A percentile compares a stretch with the other conserved stretches of the same genome.
phyloP scores from a whole-genome alignment of 2,888 invertebrate genomes.

The Athrips mouffetella region DNA sequence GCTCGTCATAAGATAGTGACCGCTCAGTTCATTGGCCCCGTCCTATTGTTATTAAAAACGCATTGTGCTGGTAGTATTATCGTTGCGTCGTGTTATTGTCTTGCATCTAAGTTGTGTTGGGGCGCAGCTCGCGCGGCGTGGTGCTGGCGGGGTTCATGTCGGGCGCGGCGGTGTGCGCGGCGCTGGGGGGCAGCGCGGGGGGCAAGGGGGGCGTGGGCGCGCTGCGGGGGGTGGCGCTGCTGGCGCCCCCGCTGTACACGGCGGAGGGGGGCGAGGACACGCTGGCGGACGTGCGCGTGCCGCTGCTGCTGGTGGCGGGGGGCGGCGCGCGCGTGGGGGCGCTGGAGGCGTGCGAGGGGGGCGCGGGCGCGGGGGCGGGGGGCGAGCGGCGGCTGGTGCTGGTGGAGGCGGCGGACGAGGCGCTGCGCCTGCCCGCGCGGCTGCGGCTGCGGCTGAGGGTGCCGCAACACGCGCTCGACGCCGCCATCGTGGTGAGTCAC shows the following conservation, averaged over 20 bases:
- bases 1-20: no score
- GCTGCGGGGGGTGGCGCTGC: slow-evolving; percentile 79
- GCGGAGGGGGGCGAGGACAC: slow-evolving; percentile 61
- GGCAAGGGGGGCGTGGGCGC: no score
- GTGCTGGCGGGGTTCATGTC: slow-evolving; percentile 40
- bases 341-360: slow-evolving; percentile 71
- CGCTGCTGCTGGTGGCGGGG: slow-evolving; percentile 41
- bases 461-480: slow-evolving; percentile 85
- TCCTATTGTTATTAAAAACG: no score
- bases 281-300: slow-evolving; percentile 29
- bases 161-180: slow-evolving; percentile 39
- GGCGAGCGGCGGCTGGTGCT: slow-evolving; percentile 79
- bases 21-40: no score
- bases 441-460: slow-evolving; percentile 80
- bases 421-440: slow-evolving; percentile 78
- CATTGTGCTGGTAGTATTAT: no score
- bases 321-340: slow-evolving; percentile 60
- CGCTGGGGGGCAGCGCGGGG: slow-evolving; percentile 35
- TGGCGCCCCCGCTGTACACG: slow-evolving; percentile 83
- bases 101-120: neutral
- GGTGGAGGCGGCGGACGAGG: slow-evolving; percentile 83
- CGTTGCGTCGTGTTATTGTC: no score
- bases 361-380: slow-evolving; percentile 73
- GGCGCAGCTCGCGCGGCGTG: slow-evolving; percentile 23
- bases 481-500: slow-evolving; percentile 52